Conservation (phyloP, 2,888 invertebrate species). For the Limnephilus rhombicus region DNA sequence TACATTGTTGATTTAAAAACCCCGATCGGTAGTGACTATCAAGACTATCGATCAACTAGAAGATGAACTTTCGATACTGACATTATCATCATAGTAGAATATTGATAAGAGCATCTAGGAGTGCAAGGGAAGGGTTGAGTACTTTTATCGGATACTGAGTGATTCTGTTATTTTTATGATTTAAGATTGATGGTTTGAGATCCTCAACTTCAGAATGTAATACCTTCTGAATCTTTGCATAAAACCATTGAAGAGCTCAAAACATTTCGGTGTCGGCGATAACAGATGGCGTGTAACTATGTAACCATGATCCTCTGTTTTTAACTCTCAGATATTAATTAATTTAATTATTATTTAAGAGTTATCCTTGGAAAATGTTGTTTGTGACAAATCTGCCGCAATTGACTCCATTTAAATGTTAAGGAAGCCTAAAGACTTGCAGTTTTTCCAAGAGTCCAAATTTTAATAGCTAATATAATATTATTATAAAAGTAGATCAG, state of each 20-base stretch:
- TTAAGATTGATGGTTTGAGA: not conserved
- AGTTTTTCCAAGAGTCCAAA: too few relatives aligned
- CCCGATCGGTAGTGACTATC: not conserved
- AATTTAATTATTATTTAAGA: too few relatives aligned
- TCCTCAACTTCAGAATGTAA: not conserved
- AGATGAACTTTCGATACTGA: not conserved
- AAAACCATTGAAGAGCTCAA: not conserved
- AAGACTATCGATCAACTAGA: not conserved
- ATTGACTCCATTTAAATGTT: too few relatives aligned
- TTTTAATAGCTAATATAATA: too few relatives aligned
- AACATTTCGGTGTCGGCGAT: not conserved
- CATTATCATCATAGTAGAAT: not conserved
- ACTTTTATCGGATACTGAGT: not conserved
- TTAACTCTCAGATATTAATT: too few relatives aligned
- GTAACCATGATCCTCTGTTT: too few relatives aligned
- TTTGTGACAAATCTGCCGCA: too few relatives aligned
- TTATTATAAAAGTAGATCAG: too few relatives aligned
- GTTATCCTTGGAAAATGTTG: too few relatives aligned
- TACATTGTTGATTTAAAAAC: not conserved
- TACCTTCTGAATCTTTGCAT: not conserved
- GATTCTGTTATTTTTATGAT: not conserved
- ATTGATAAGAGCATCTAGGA: not conserved
- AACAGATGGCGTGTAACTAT: too few relatives aligned
- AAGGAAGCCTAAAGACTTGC: too few relatives aligned
- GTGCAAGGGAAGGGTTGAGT: not conserved